A percentile compares a stretch with the other conserved stretches of the same genome.
These are phyloP conservation scores for Lysandra bellargus DNA, from an alignment of 2,888 invertebrate genomes.

Conservation along the genomic window DNA sequence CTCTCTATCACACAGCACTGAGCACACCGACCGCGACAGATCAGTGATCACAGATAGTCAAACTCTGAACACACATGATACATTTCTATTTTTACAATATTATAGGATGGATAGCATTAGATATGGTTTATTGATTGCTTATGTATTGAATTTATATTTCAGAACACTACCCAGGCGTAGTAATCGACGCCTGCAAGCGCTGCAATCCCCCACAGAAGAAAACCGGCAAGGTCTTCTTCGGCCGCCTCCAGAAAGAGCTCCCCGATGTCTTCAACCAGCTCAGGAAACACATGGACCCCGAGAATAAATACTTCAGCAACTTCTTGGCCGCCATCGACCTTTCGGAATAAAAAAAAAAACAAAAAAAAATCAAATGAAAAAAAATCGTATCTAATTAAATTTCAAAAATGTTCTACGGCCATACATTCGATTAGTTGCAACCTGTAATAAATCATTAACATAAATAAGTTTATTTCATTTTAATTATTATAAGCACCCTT, in stretches of 20 bases:
- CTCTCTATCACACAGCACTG: too few species aligned
- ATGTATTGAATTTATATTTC: background rate
- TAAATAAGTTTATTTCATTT: too few species aligned
- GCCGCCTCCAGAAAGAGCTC: background rate
- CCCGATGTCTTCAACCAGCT: background rate
- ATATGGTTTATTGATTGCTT: too few species aligned
- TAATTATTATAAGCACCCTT: too few species aligned
- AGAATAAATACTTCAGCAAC: background rate
- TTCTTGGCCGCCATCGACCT: background rate
- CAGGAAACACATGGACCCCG: background rate
- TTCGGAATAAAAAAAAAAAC: too few species aligned
- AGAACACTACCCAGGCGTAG: background rate
- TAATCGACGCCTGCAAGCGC: background rate
- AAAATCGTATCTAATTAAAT: background rate
- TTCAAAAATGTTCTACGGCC: background rate
- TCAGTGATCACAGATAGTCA: too few species aligned
- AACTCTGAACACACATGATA: too few species aligned
- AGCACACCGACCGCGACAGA: too few species aligned
- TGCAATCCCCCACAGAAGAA: background rate
- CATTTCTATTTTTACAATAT: too few species aligned
- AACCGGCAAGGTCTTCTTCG: background rate
- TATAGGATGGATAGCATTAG: too few species aligned
- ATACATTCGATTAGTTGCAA: background rate
- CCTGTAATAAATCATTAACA: too few species aligned
- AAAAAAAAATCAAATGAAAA: too few species aligned